Percentiles rank a stretch among this genome's conserved stretches.
Evolutionary conservation across 2,113 vertebrate genomes (phyloP).

Genomic region (Aspidoscelis tigris): DNA sequence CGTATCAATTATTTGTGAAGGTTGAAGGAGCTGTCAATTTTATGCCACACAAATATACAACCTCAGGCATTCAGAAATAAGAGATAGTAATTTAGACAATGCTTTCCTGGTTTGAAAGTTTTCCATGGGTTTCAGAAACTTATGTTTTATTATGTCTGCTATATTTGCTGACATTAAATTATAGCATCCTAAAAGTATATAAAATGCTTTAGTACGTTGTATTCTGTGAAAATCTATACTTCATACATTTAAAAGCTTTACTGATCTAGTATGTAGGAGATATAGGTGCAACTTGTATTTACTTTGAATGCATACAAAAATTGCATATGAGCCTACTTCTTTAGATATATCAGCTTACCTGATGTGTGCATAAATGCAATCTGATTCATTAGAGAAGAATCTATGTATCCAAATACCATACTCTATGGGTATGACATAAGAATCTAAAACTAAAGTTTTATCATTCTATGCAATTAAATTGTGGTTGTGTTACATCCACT

Average conservation of each 20-base stretch:
- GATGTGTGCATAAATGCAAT: not conserved
- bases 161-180: not conserved
- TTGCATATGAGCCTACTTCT: not conserved
- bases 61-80: no score
- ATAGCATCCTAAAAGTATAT: not conserved
- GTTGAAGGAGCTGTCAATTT: no score
- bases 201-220: not conserved
- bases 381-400: not conserved
- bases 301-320: not conserved
- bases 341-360: not conserved
- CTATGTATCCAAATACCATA: not conserved
- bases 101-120: no score
- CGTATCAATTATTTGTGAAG: no score
- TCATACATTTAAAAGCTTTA: not conserved
- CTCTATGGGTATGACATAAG: not conserved
- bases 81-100: no score
- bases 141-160: not conserved
- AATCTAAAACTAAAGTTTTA: not conserved
- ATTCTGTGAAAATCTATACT: not conserved
- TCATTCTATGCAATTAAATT: no score
- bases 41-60: no score
- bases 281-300: not conserved
- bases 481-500: no score
- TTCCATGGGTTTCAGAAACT: not conserved
- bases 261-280: not conserved